Evolutionary conservation across 2,888 invertebrate genomes (phyloP), one percentile per base, ranked within the genome.

Genomic region (Archips crataeganus): DNA sequence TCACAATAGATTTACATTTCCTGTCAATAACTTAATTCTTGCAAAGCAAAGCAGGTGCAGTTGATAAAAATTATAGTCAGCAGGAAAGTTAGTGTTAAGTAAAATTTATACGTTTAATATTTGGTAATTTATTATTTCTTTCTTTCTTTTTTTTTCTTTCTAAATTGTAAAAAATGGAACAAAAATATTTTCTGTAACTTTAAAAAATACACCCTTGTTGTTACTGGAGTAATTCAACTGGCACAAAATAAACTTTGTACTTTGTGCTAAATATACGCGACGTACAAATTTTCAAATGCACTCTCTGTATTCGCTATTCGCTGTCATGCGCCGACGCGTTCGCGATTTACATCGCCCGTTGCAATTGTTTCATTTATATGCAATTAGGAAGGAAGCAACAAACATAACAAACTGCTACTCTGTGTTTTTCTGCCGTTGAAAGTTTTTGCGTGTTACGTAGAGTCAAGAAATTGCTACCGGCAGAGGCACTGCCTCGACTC

Each of bases 321-420:
- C 36, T 59, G 68, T 47, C 2, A 42, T 36, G 32, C 69, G 60
- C 64, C 68, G 51, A 51, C 68, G 63, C 57, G 45, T 63, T 60
- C 42, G 47, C 64, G 59, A 69, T 60, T 63, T 60, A 64, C 36
- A 73, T 73, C 73, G 63, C 59, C 42, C 59, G 42, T 64, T 47
- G 54, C 71, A 72, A 63, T 73, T 73, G 69, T 73, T 67, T 62
- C 54, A 42, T 69, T 62, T 51, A 49, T 32, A 51, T 39, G 66
- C 62, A 67, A 49, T 68, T 59, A 72, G 68, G 72, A 73, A 73
- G 69, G 64, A 73, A 73, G 57, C 36, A 11, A 36, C 39, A 1
- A 3, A 45, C 23, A 23, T 23, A 47, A 66, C 42, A 45, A 54
- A 15, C 47, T 61, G 39, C 47, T 61, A 61, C 54, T 62, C 23